Evolutionary conservation across 2,888 invertebrate genomes (phyloP), one percentile per base, ranked within the genome.

Genomic region (Arctia plantaginis): DNA sequence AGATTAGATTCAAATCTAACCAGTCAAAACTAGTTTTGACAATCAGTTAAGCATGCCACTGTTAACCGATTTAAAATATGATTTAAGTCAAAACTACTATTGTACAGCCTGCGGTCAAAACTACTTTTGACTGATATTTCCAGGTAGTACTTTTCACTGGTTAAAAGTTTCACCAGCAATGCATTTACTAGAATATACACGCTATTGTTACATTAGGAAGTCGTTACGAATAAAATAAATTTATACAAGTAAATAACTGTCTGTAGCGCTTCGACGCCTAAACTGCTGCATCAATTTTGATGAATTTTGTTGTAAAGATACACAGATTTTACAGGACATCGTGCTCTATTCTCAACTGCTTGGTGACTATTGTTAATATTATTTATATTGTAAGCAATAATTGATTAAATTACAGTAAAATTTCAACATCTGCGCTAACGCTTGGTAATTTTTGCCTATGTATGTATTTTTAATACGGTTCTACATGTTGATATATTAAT

Each of bases 1-100:
- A 41, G 33, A 51, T 13, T 41, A 13, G 39, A 41, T 62, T n/a
- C 59, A 62, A n/a, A 41, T 55, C 70, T 64, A 41, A 27, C 39
- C 62, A 62, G 64, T 70, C 64, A 70, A 62, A 70, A 47, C 59
- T 59, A 59, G 27, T 59, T 27, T 59, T 27, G 27, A 59, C 59
- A 13, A 27, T 27, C 27, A 13, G 15, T 59, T 59, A 13, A 27
- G 13, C 59, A 59, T 4, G 51, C 23, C n/a, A 55, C 51, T 12
- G 51, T 23, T n/a, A 59, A 59, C 59, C 13, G 27, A 27, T 59
- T 59, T 59, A 3, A 27, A 59, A 13, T 59, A 3, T 27, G 27
- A 15, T 59, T 13, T 27, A 12, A 27, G 3, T 59, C 59, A 59
- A 59, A 62, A 62, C 30, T 62, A 62, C 62, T 62, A 18, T 30